These are phyloP conservation scores for Quadroppia sp. DNA, from an alignment of 2,888 invertebrate species.

Conservation along the genomic window DNA sequence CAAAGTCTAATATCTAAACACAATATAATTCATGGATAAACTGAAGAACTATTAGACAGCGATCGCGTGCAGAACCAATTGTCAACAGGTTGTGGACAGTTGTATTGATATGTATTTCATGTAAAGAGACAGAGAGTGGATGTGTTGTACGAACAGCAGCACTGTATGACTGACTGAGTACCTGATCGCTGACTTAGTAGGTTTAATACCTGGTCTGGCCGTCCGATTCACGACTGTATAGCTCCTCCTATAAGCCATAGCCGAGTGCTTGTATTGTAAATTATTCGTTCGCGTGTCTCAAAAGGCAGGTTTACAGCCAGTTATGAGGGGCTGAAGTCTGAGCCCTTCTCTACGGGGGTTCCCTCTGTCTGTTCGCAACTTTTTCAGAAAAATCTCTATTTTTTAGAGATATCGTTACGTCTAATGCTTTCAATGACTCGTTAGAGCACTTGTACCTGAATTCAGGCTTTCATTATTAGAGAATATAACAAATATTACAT, in stretches of 20 bases:
- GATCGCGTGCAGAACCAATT: slow-evolving; percentile 3
- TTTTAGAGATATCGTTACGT: slow-evolving; percentile 8
- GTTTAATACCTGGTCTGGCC: slow-evolving; percentile 30
- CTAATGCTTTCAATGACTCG: slow-evolving; percentile 9
- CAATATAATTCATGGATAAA: too few relatives aligned
- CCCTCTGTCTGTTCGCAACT: slow-evolving; percentile 16
- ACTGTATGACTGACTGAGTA: slow-evolving; percentile 14
- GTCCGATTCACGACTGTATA: background rate
- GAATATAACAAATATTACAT: too few relatives aligned
- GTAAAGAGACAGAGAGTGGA: background rate
- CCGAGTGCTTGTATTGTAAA: background rate
- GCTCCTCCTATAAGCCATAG: slow-evolving; percentile 23
- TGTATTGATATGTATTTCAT: background rate
- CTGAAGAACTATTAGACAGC: background rate
- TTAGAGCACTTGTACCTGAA: background rate
- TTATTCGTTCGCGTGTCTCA: slow-evolving; percentile 29
- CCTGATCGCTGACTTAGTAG: background rate
- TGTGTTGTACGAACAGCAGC: slow-evolving; percentile 10
- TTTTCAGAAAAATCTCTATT: slow-evolving; percentile 4
- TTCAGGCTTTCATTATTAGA: slow-evolving; percentile 17
- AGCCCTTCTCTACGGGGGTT: slow-evolving; percentile 26
- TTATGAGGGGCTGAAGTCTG: slow-evolving; percentile 18
- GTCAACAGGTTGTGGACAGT: background rate
- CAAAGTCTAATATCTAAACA: too few relatives aligned
- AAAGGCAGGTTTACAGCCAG: slow-evolving; percentile 32